phyloP scores from a whole-genome alignment of 2,797 vertebrate genomes.

The Pseudochaenichthys georgianus region DNA sequence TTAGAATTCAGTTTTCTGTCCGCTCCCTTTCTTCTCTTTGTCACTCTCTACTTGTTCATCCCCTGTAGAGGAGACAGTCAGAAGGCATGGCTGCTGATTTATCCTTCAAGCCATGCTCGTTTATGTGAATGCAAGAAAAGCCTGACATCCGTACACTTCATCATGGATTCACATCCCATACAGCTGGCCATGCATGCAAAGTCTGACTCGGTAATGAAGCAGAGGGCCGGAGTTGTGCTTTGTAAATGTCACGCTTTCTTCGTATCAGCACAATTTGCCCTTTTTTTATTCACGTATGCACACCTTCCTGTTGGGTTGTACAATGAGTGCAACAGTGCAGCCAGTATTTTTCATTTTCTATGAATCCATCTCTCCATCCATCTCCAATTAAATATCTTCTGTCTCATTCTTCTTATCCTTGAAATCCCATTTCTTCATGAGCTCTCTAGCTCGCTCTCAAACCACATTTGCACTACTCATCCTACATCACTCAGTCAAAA shows the following conservation, averaged over 20 bases:
- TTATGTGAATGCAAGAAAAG: constrained; percentile 41
- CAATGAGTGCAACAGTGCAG: background rate
- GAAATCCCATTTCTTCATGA: constrained; percentile 17
- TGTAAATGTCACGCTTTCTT: constrained; percentile 65
- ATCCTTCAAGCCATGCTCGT: constrained; percentile 37
- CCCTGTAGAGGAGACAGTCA: constrained; percentile 22
- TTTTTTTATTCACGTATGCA: background rate
- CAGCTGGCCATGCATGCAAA: constrained; percentile 59
- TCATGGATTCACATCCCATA: constrained; percentile 53
- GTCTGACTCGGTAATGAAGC: constrained; percentile 64
- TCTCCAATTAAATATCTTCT: background rate
- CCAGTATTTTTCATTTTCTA: constrained; percentile 1
- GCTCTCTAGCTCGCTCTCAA: background rate
- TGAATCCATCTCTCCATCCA: constrained; percentile 1
- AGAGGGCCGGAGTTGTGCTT: constrained; percentile 44
- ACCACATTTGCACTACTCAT: background rate
- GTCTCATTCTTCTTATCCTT: background rate
- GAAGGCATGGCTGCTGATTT: constrained; percentile 39
- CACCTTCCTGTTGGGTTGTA: constrained; percentile 4
- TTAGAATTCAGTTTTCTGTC: constrained; percentile 55
- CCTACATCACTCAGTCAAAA: constrained; percentile 18
- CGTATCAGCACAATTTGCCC: constrained; percentile 45
- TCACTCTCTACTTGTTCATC: constrained; percentile 5
- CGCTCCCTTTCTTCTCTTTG: constrained; percentile 21
- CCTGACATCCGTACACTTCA: constrained; percentile 44